phyloP scores from a whole-genome alignment of 2,797 vertebrate species.

The Spheniscus humboldti region DNA sequence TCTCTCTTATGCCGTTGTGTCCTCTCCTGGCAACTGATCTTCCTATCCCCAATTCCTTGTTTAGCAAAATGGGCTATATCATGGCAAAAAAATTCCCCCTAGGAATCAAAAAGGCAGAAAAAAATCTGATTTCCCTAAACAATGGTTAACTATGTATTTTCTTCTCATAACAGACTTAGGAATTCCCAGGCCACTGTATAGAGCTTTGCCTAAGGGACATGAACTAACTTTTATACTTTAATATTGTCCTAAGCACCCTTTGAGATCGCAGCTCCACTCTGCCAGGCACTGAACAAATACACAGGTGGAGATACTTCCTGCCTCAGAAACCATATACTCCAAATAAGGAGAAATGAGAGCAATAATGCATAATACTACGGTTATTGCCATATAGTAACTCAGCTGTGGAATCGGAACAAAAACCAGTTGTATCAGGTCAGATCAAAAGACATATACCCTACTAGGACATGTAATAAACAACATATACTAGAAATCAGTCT shows the following conservation, averaged over 20 bases:
- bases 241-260: not conserved
- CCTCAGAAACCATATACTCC: not conserved
- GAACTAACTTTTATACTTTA: not conserved
- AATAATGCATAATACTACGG: not conserved
- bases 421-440: not conserved
- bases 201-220: not conserved
- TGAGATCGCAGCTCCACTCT: not conserved
- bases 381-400: not conserved
- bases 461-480: not conserved
- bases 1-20: no score
- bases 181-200: not conserved
- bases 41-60: not conserved
- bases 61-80: not conserved
- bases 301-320: not conserved
- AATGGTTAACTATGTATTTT: not conserved
- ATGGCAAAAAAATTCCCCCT: not conserved
- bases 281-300: not conserved
- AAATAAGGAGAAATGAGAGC: not conserved
- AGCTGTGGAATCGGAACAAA: not conserved
- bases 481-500: not conserved
- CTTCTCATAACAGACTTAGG: not conserved
- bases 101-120: not conserved
- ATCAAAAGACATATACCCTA: not conserved
- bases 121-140: not conserved
- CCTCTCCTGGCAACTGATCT: not conserved